Evolutionary conservation across 2,797 vertebrate genomes (phyloP).

Genomic region (Leontopithecus rosalia): DNA sequence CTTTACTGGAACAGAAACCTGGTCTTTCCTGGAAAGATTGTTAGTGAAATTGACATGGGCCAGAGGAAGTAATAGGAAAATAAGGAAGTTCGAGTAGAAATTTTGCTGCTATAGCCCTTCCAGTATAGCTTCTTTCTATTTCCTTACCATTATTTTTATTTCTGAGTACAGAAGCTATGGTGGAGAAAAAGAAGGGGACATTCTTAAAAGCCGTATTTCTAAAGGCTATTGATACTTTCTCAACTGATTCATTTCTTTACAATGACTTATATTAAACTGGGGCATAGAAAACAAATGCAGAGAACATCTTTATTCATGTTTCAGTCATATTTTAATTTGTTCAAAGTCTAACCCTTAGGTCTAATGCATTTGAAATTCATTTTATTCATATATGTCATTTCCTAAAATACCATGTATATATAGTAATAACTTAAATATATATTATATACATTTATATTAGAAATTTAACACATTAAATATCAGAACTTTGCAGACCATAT

Average conservation of each 20-base stretch:
- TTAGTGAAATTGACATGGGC: not conserved
- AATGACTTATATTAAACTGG: not conserved
- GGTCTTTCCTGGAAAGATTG: not conserved
- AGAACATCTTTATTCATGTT: not conserved
- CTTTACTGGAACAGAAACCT: not conserved
- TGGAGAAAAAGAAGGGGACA: not conserved
- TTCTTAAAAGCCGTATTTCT: not conserved
- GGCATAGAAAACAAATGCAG: not conserved
- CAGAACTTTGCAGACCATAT: not conserved
- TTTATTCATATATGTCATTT: not conserved
- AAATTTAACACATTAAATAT: not conserved
- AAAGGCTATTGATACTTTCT: not conserved
- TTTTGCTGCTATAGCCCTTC: not conserved
- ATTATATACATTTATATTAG: not conserved
- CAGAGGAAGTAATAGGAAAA: not conserved
- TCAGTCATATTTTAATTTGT: not conserved
- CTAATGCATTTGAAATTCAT: not conserved
- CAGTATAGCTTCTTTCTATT: not conserved
- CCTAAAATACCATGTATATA: not conserved
- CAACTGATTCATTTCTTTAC: not conserved
- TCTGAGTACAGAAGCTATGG: not conserved
- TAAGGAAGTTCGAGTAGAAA: not conserved
- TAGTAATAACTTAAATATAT: not conserved
- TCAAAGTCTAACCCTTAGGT: not conserved
- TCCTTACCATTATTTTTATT: not conserved